Base-by-base conservation (phyloP, 2,888 invertebrate species). In the Drymonia ruficornis region DNA sequence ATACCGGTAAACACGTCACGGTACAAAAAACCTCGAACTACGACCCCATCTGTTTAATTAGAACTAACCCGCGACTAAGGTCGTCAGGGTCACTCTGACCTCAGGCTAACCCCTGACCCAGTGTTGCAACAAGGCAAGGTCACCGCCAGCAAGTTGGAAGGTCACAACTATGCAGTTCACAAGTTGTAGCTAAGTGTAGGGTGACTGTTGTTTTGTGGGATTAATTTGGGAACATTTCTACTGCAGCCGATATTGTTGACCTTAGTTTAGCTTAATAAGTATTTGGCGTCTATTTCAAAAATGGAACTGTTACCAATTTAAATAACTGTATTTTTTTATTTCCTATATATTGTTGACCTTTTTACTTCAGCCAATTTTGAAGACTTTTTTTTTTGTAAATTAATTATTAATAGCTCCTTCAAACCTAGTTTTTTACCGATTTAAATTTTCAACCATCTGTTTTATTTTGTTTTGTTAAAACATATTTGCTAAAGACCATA, bases 111-210 rank as follows among this genome's bases (percentile, higher is more conserved):
- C 57, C 49, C 49, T 52, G 51, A 57, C 57, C 57, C 42, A 38
- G 36, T 57, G 38, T 53, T n/a, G 19, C 43, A 42, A 42, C 42
- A 43, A 55, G 58, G 58, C 42, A 43, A 55, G 58, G 58, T 58
- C 58, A 52, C 29, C n/a, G 48, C 40, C 52, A 47, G 52, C 50
- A 58, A 55, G 54, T 52, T 52, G 23, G 56, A 61, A 61, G 63
- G 61, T 50, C 63, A 59, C 44, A 49, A 47, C 55, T 23, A 28
- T 55, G 59, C 55, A 59, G 57, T 57, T 55, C 53, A 50, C 55
- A 51, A 50, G 50, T 61, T 60, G 44, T 50, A 50, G 52, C 45
- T 52, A 16, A 19, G 6, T 43, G 43, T 43, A 43, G 43, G 19
- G 43, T 43, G 19, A 19, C 43, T 19, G 13, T 43, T 43, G 1